Base-by-base conservation (phyloP, 2,113 vertebrate genomes). In the Aplodontia rufa region DNA sequence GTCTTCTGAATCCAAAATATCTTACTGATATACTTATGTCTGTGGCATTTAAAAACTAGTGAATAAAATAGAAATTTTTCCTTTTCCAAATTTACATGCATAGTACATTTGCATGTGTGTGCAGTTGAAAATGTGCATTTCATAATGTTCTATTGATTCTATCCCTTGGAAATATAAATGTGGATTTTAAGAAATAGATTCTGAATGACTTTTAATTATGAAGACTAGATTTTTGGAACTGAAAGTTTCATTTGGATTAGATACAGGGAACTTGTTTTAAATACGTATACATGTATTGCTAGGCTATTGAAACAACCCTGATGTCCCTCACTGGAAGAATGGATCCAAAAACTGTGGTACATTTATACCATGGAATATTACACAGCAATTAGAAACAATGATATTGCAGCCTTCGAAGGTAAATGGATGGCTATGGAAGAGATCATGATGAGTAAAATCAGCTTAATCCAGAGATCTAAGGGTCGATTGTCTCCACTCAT, bases 241-340 rank as follows among this genome's bases (percentile, higher is more conserved):
- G 19, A 85, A 81, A 20, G 66, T 90, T 92, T 80, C 10, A 90
- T 60, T 92, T 86, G 58, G 37, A 45, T 83, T 84, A 79, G 47
- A 78, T 64, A 16, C 40, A 30, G 71, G 26, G 20, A 79, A 26
- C 40, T 78, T 87, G 20, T 79, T 53, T 55, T 62, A 40, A 53
- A 42, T 47, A 42, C 6, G 14, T 16, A 12, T 49, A 26, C 8
- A 12, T 6, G 2, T 40, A 8, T 66, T n/a, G n/a, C n/a, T n/a
- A n/a, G n/a, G n/a, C n/a, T n/a, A n/a, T n/a, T n/a, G n/a, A n/a
- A n/a, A n/a, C n/a, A n/a, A n/a, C n/a, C n/a, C n/a, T n/a, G n/a
- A n/a, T n/a, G n/a, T n/a, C n/a, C n/a, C n/a, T n/a, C n/a, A n/a
- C n/a, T n/a, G n/a, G n/a, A n/a, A n/a, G n/a, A n/a, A n/a, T n/a